Base-by-base conservation (phyloP, 2,797 vertebrate species). In the Eulemur coronatus region DNA sequence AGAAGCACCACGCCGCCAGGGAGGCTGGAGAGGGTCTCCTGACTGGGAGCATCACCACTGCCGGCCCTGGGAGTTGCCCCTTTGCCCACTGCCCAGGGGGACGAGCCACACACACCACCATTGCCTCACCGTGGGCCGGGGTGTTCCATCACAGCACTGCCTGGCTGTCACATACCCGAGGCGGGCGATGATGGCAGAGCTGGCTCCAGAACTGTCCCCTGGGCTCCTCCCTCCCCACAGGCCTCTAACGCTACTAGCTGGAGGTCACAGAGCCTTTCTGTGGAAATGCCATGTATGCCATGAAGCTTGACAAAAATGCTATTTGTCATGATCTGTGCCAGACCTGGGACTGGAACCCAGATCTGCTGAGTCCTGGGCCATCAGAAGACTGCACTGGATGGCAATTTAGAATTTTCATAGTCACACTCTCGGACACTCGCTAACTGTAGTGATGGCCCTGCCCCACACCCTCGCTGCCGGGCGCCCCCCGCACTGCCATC, bases 341-440 rank as follows among this genome's bases (percentile, higher is more conserved):
- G 52, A 55, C 63, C 82, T 86, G 70, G 92, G 84, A 50, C 93
- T 90, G 52, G 95, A 95, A 94, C 91, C 84, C 95, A 28, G 95
- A 65, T 81, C 84, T 63, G 14, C 28, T 22, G 46, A 35, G 82
- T 86, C 69, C 63, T 43, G 0, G 1, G 41, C 24, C 65, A 30
- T 15, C 41, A 94, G 73, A 93, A 84, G 72, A 57, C 48, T 7
- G 48, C 41, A n/a, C 59, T 43, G 57, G 75, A 79, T 38, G 65
- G 81, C 82, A 48, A 69, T 46, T 84, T 35, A 75, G 91, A 67
- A 84, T 55, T 84, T 87, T 89, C 57, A 43, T 30, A 52, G 63
- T 59, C 22, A 43, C 0, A 0, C 61, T 48, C 43, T 52, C 43
- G 79, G 82, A 91, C 20, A 7, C 33, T 59, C 9, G 75, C 82